Percentiles rank a stretch among this genome's conserved stretches.
These are phyloP conservation scores for Lasiommata megera DNA, from an alignment of 2,888 invertebrate genomes.

Conservation along the genomic window DNA sequence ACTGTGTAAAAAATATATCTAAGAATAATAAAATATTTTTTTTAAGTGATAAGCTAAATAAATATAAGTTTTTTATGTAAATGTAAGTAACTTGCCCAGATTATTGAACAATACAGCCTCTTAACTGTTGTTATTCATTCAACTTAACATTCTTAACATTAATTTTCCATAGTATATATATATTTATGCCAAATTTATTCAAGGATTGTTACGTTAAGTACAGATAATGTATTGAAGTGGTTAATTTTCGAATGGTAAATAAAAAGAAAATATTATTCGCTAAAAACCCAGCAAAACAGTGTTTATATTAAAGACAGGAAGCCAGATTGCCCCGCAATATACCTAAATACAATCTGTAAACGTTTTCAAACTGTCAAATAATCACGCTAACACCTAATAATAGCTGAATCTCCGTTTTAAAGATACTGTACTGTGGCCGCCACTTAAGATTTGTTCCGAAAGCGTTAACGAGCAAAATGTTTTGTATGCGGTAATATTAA, in stretches of 20 bases:
- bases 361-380: constrained; percentile 82
- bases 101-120: too few relatives aligned
- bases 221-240: constrained; percentile 37
- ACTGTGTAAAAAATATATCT: too few relatives aligned
- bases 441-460: constrained; percentile 46
- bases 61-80: too few relatives aligned
- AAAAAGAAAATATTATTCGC: constrained; percentile 57
- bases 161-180: too few relatives aligned
- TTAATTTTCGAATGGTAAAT: constrained; percentile 54
- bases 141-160: too few relatives aligned
- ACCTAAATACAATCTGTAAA: constrained; percentile 65
- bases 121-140: too few relatives aligned
- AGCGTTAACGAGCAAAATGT: constrained; percentile 24
- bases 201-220: too few relatives aligned
- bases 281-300: constrained; percentile 60
- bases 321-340: constrained; percentile 77
- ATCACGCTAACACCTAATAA: constrained; percentile 78
- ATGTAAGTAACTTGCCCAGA: too few relatives aligned
- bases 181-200: too few relatives aligned
- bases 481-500: constrained; percentile 35
- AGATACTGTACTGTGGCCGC: constrained; percentile 68
- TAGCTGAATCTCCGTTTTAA: constrained; percentile 69
- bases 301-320: constrained; percentile 76
- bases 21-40: too few relatives aligned
- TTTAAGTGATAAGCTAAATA: too few relatives aligned